phyloP scores from a whole-genome alignment of 2,797 vertebrate genomes.

The Malacoctenus gilli region DNA sequence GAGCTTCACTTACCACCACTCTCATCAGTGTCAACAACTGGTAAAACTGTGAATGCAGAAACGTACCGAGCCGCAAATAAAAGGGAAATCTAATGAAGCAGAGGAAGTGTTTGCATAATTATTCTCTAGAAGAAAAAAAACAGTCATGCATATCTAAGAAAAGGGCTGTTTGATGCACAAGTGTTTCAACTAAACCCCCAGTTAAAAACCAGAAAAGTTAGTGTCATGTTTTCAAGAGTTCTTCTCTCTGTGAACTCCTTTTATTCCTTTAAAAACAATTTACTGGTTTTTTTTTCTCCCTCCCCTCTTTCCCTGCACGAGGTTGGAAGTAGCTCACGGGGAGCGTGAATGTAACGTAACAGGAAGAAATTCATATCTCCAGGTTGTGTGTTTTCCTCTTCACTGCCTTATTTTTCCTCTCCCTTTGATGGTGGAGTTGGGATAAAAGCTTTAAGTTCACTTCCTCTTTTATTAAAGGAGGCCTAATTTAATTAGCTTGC shows the following conservation, averaged over 20 bases:
- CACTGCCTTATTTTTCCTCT: conserved; percentile 57
- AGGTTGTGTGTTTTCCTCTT: conserved; percentile 75
- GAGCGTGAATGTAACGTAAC: conserved; percentile 58
- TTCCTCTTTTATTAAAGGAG: conserved; percentile 83
- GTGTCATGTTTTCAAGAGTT: conserved; percentile 18
- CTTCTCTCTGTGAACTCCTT: conserved; percentile 38
- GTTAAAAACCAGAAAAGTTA: conserved; percentile 37
- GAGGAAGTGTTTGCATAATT: neutral
- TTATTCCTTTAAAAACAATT: conserved; percentile 53
- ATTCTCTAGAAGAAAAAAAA: conserved; percentile 1
- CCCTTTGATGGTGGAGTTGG: conserved; percentile 80
- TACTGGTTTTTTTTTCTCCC: conserved; percentile 9
- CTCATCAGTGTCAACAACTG: too few relatives aligned
- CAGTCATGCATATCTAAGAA: neutral
- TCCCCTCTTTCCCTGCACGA: conserved; percentile 6
- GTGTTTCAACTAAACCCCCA: conserved; percentile 8
- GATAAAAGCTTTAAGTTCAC: conserved; percentile 81
- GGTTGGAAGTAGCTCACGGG: conserved; percentile 61
- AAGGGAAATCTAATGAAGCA: too few relatives aligned
- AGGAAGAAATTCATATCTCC: conserved; percentile 77
- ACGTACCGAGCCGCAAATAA: too few relatives aligned
- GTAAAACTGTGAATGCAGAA: too few relatives aligned
- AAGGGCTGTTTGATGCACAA: neutral
- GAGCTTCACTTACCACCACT: too few relatives aligned
- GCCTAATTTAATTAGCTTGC: conserved; percentile 86